A percentile compares a stretch with the other conserved stretches of the same genome.
phyloP scores from a whole-genome alignment of 2,113 vertebrate species.

The Boulengeromyrus knoepffleri region DNA sequence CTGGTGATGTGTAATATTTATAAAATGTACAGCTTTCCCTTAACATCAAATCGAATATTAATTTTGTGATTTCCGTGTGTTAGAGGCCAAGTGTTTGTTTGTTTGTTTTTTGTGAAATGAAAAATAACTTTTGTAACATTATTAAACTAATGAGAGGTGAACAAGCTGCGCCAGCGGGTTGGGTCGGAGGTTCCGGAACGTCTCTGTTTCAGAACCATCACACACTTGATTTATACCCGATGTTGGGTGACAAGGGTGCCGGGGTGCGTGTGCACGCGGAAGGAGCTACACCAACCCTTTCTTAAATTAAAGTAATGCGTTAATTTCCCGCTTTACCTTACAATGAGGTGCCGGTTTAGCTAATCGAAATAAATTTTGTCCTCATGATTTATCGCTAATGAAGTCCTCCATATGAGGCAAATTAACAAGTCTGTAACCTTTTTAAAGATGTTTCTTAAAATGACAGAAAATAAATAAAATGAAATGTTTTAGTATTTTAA shows the following conservation, averaged over 20 bases:
- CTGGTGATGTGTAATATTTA: background rate
- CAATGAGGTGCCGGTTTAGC: background rate
- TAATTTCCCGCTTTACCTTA: background rate
- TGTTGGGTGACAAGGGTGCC: background rate
- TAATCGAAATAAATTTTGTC: background rate
- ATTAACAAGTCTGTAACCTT: background rate
- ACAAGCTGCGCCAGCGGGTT: background rate
- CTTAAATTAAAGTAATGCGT: background rate
- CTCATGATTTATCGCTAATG: background rate
- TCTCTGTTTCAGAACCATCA: background rate
- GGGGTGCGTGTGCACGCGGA: background rate
- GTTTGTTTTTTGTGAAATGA: background rate
- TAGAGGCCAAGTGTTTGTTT: background rate
- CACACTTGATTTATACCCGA: background rate
- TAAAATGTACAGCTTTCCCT: background rate
- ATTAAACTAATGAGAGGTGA: background rate
- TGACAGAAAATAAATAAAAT: background rate
- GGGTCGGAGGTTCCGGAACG: background rate
- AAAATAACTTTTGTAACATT: background rate
- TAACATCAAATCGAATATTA: background rate
- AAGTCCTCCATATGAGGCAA: background rate
- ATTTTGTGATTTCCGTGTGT: background rate
- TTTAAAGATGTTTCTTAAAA: background rate
- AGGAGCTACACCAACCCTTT: background rate
- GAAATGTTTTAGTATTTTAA: background rate